phyloP scores from a whole-genome alignment of 2,113 vertebrate species.

The Apodemus speciosus region DNA sequence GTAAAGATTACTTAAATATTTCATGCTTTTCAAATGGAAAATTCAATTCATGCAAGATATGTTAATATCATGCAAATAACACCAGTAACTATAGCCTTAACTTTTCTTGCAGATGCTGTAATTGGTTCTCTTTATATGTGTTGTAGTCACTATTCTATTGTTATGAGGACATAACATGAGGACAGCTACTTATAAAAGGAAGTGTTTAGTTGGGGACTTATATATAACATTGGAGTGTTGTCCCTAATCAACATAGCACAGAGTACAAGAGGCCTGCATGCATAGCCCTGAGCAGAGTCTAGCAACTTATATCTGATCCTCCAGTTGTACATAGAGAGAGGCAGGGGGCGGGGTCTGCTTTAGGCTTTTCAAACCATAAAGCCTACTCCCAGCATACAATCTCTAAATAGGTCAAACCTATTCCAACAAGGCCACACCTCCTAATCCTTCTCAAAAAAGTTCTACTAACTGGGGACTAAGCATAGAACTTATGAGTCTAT shows the following conservation, averaged over 20 bases:
- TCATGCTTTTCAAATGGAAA: constrained; percentile 23
- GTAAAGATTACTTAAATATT: not conserved
- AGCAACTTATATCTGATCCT: not conserved
- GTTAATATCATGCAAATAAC: not conserved
- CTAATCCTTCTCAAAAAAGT: not conserved
- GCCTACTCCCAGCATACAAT: not conserved
- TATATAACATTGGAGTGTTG: not conserved
- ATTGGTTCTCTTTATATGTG: not conserved
- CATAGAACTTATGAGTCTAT: not conserved
- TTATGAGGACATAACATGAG: not conserved
- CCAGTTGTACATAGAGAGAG: not conserved
- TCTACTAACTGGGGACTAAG: not conserved
- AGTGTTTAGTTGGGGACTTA: not conserved
- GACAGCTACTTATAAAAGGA: not conserved
- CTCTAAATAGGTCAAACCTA: not conserved
- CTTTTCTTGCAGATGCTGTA: not conserved
- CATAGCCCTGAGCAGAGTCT: not conserved
- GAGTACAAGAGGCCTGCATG: not conserved
- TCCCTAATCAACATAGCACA: not conserved
- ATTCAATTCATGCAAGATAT: not conserved
- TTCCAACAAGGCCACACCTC: not conserved
- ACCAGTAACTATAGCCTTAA: not conserved
- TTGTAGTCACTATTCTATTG: not conserved
- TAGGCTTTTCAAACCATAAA: not conserved
- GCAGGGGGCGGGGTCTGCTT: too few species aligned